Evolutionary conservation across 2,888 invertebrate species (phyloP), one percentile per base, ranked within the genome.

Genomic region (Chymomyza procnemis): DNA sequence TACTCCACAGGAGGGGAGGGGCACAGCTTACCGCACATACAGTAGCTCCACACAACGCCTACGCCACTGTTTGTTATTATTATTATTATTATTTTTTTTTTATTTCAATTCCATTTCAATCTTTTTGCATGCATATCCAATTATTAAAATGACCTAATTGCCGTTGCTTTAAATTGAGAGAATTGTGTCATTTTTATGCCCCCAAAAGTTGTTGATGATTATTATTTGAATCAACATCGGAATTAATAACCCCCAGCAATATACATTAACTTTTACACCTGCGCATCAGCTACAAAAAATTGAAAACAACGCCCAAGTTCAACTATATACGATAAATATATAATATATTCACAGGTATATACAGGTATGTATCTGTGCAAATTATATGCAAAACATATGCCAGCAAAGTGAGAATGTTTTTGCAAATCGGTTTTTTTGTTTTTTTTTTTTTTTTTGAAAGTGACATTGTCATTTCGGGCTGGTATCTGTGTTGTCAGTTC

Each of bases 141-240:
- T 52, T 72, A 77, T 80, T 71, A 71, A 77, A 87, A 84, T 81
- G 88, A 83, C 80, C 83, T 76, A 83, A 88, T 83, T 87, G 87
- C 79, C 62, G 58, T 60, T 58, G 56, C 48, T 66, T 21, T 63
- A 75, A 26, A 63, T 66, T 71, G 57, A n/a, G 57, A n/a, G 64
- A 76, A 75, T 78, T 87, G 79, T 81, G 85, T 81, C 79, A 77
- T 72, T 66, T 58, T 26, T 64, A 60, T 58, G 72, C 71, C 65
- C 68, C 65, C 34, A 47, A 18, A 21, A n/a, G n/a, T n/a, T n/a
- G 21, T 59, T 18, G 34, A 14, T 58, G 19, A 46, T 30, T 58
- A 58, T 14, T n/a, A 9, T 61, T 50, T 52, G 21, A 59, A 3
- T 9, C 50, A 41, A 30, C 41, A 34, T 12, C 59, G 47, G 59